Percentiles rank a stretch among this genome's conserved stretches.
phyloP scores from a whole-genome alignment of 2,888 invertebrate genomes.

The Drosophila formosana region DNA sequence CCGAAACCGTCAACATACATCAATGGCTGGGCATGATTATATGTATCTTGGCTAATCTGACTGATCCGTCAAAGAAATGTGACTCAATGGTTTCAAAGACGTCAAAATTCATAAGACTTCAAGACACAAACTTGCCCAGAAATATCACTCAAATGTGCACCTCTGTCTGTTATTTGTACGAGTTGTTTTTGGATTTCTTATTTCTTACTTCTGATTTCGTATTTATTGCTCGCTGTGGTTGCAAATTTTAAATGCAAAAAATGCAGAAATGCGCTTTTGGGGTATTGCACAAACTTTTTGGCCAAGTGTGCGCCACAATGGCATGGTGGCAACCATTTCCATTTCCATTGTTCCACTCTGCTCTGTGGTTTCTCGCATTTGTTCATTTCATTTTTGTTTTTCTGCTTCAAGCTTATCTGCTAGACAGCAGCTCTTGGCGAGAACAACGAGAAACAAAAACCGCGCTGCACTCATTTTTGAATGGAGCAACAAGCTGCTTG shows the following conservation, averaged over 20 bases:
- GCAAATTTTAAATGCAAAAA: slow-evolving; percentile 53
- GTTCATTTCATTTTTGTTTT: neutral
- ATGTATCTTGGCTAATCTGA: slow-evolving; percentile 38
- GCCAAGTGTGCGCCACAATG: slow-evolving; percentile 58
- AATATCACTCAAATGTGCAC: slow-evolving; percentile 56
- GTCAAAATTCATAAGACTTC: slow-evolving; percentile 59
- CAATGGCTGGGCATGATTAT: slow-evolving; percentile 28
- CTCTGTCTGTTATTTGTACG: slow-evolving; percentile 46
- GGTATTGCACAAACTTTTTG: slow-evolving; percentile 61
- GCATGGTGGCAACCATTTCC: slow-evolving; percentile 35
- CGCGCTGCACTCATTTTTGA: slow-evolving; percentile 41
- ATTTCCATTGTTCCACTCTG: slow-evolving; percentile 46
- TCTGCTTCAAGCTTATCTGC: slow-evolving; percentile 40
- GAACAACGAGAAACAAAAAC: slow-evolving; percentile 7
- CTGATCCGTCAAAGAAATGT: slow-evolving; percentile 59
- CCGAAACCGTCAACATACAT: slow-evolving; percentile 66
- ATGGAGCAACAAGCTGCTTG: slow-evolving; percentile 38
- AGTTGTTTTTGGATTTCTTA: slow-evolving; percentile 27
- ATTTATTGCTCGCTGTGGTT: slow-evolving; percentile 19
- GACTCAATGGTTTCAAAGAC: slow-evolving; percentile 54
- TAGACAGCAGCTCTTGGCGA: slow-evolving; percentile 13
- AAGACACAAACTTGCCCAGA: slow-evolving; percentile 48
- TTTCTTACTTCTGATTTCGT: slow-evolving; percentile 23
- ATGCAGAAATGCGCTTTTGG: slow-evolving; percentile 65
- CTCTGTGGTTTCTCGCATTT: slow-evolving; percentile 34